Base-by-base conservation (phyloP, 2,888 invertebrate genomes). In the Cheilosia pagana region DNA sequence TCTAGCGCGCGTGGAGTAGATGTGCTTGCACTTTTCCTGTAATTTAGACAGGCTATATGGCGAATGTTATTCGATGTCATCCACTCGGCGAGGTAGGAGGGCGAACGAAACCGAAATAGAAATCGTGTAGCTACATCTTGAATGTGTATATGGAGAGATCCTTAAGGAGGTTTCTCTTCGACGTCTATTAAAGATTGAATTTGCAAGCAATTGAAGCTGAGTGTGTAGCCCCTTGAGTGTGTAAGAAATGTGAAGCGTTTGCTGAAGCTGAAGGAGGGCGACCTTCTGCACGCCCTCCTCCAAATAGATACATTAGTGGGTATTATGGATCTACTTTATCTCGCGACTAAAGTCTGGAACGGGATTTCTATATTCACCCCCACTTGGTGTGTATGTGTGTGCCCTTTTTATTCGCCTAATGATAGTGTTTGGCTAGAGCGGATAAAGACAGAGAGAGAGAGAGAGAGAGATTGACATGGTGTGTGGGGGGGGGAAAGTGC, bases 1-100 rank as follows among this genome's bases (percentile, higher is more conserved):
- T 62, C 21, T 21, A 65, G 53, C 35, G 14, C 39, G 53, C 53
- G 45, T 43, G 7, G 25, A 74, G 60, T 62, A 59, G 43, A 72
- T 72, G 52, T 65, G 83, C 83, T 79, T 83, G 79, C 74, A 79
- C 83, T 79, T 79, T 79, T 72, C 74, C 60, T 82, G 78, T 72
- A 78, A 82, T 78, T 78, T 78, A 72, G 68, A 68, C 78, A 28
- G 67, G 67, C 72, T 52, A 52, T 71, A 43, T 67, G 25, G 16
- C 48, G 35, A 82, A 45, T 41, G 60, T 67, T 71, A 71, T 81
- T 76, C 16, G 52, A 76, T 63, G 48, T 59, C 48, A 71, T 71
- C 31, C 35, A 35, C 19, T 39, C 35, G 28, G 21, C 14, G 28
- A 52, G 48, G 21, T 45, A 35, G 14, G 14, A 23, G 43, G 28